Conservation (phyloP, 2,113 vertebrate genomes). For the Paralichthys olivaceus region DNA sequence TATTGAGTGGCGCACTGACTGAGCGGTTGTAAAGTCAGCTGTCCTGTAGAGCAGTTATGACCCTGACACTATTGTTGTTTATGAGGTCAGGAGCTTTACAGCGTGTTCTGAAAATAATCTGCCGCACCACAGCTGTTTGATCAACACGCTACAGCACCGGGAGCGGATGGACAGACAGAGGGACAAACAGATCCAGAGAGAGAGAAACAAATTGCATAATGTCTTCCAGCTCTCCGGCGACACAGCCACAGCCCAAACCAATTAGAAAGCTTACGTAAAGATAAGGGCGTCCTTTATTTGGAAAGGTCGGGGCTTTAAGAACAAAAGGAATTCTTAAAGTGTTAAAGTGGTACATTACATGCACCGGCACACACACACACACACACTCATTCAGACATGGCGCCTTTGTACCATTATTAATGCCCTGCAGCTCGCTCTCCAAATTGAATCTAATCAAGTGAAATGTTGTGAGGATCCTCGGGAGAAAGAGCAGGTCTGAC, state of each 20-base stretch:
- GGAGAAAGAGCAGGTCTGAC: conserved; percentile 70
- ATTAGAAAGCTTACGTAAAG: conserved; percentile 68
- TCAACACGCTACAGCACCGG: conserved; percentile 43
- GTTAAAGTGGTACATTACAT: conserved; percentile 56
- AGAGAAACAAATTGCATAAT: conserved; percentile 66
- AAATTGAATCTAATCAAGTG: conserved; percentile 81
- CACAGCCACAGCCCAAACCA: conserved; percentile 56
- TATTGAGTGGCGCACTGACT: conserved; percentile 45
- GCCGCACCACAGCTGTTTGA: conserved; percentile 68
- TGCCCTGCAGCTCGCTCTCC: conserved; percentile 62
- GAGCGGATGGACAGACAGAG: conserved; percentile 24
- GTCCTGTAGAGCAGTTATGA: conserved; percentile 62
- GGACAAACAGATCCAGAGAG: conserved; percentile 38
- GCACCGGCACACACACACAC: conserved; percentile 29
- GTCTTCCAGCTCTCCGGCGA: conserved; percentile 53
- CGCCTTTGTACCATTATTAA: conserved; percentile 72
- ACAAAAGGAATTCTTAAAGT: conserved; percentile 65
- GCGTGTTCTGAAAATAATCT: conserved; percentile 72
- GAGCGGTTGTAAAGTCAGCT: conserved; percentile 58
- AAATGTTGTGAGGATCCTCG: conserved; percentile 69
- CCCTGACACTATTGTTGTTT: conserved; percentile 72
- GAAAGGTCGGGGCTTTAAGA: conserved; percentile 56
- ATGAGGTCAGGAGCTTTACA: conserved; percentile 77
- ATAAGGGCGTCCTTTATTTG: conserved; percentile 68
- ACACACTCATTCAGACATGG: conserved; percentile 6